phyloP scores from a whole-genome alignment of 2,113 vertebrate genomes.

The Furnarius figulus region DNA sequence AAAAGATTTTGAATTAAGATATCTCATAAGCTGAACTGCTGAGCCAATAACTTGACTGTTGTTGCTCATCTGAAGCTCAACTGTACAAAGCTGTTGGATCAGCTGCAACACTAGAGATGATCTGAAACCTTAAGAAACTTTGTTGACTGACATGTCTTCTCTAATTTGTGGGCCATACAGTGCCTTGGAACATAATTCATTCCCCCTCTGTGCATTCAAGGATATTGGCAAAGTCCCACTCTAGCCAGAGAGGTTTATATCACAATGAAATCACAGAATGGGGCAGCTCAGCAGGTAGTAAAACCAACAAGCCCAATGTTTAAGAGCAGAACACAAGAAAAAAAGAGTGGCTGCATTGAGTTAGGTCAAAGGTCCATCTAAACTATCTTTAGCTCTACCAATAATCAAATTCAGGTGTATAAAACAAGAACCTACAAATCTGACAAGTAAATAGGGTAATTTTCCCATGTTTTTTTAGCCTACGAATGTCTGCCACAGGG shows the following conservation, averaged over 20 bases:
- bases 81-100: not conserved
- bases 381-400: not conserved
- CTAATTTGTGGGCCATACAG: not conserved
- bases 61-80: not conserved
- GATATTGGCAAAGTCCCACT: not conserved
- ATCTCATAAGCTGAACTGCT: not conserved
- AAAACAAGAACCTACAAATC: not conserved
- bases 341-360: not conserved
- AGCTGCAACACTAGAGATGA: not conserved
- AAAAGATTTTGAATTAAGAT: constrained; percentile 9
- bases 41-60: not conserved
- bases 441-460: not conserved
- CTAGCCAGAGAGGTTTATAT: not conserved
- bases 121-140: not conserved
- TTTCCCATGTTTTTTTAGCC: not conserved
- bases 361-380: not conserved
- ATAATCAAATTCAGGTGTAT: not conserved
- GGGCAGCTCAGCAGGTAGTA: not conserved
- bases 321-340: not conserved
- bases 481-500: not conserved
- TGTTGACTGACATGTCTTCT: not conserved
- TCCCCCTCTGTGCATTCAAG: not conserved
- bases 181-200: not conserved
- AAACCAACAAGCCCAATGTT: not conserved
- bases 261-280: not conserved